Percentiles rank a stretch among this genome's conserved stretches.
These are phyloP conservation scores for Drosophila albomicans DNA, from an alignment of 1,140 invertebrate species.

Conservation along the genomic window DNA sequence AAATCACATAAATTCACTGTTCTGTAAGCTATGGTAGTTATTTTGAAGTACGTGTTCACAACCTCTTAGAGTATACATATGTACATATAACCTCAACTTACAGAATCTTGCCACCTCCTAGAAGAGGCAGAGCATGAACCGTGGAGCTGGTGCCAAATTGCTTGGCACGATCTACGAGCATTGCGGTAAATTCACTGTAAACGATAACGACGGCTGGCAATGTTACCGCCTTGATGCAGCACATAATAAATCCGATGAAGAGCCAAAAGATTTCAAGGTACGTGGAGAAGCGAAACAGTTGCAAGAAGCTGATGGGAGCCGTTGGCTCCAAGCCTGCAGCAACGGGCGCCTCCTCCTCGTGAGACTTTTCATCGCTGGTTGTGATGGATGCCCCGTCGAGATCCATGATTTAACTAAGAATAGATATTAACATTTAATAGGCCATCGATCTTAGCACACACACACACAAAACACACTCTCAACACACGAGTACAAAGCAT, in stretches of 20 bases:
- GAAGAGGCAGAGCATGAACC: slow-evolving; percentile 83
- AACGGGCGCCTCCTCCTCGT: slow-evolving; percentile 52
- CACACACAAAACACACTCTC: slow-evolving; percentile 6
- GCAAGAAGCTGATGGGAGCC: slow-evolving; percentile 63
- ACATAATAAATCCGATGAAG: slow-evolving; percentile 87
- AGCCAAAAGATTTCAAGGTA: slow-evolving; percentile 87
- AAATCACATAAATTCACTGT: too few relatives aligned
- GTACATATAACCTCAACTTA: slow-evolving; percentile 83
- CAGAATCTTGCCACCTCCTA: slow-evolving; percentile 86
- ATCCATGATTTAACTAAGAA: slow-evolving; percentile 62
- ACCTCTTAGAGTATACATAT: too few relatives aligned
- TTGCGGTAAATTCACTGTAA: slow-evolving; percentile 89
- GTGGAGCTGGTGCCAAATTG: slow-evolving; percentile 84
- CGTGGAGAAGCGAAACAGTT: slow-evolving; percentile 88
- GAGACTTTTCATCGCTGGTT: slow-evolving; percentile 61
- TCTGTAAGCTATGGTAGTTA: too few relatives aligned
- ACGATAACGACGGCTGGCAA: slow-evolving; percentile 89
- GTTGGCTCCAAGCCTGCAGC: slow-evolving; percentile 70
- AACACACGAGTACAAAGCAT: not conserved
- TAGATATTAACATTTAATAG: slow-evolving; percentile 12
- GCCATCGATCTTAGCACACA: slow-evolving; percentile 50
- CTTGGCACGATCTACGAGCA: slow-evolving; percentile 86
- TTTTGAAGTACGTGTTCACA: too few relatives aligned
- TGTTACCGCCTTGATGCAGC: slow-evolving; percentile 87
- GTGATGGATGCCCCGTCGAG: slow-evolving; percentile 69